These are phyloP conservation scores for Boulengeromyrus knoepffleri DNA, from an alignment of 2,113 vertebrate genomes.

Conservation along the genomic window DNA sequence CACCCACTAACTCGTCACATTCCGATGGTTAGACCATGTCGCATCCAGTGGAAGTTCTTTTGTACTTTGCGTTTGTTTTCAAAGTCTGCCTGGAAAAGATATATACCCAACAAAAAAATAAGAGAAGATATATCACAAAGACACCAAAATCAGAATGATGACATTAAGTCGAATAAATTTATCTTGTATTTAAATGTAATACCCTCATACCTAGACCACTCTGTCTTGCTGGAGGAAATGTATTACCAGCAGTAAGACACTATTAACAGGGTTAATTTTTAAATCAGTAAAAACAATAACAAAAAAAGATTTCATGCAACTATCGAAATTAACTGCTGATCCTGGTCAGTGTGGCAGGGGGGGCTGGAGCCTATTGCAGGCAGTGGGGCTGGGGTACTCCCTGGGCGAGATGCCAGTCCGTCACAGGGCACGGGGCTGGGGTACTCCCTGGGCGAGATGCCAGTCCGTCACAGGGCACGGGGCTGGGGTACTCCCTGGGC, in stretches of 20 bases:
- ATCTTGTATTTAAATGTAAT: neutral
- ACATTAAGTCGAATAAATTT: neutral
- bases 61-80: neutral
- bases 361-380: neutral
- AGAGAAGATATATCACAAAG: neutral
- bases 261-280: neutral
- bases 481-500: no score
- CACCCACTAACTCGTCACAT: neutral
- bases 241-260: neutral
- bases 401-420: neutral
- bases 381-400: neutral
- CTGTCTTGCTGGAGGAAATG: neutral
- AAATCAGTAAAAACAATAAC: neutral
- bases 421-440: neutral
- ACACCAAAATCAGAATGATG: neutral
- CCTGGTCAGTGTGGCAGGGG: neutral
- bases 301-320: neutral
- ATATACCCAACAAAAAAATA: neutral
- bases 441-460: neutral
- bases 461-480: neutral
- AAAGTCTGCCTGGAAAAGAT: neutral
- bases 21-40: neutral
- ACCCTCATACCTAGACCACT: neutral
- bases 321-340: neutral
- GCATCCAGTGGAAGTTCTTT: neutral